Base-by-base conservation (phyloP, 2,113 vertebrate species). In the Capricornis sumatraensis region DNA sequence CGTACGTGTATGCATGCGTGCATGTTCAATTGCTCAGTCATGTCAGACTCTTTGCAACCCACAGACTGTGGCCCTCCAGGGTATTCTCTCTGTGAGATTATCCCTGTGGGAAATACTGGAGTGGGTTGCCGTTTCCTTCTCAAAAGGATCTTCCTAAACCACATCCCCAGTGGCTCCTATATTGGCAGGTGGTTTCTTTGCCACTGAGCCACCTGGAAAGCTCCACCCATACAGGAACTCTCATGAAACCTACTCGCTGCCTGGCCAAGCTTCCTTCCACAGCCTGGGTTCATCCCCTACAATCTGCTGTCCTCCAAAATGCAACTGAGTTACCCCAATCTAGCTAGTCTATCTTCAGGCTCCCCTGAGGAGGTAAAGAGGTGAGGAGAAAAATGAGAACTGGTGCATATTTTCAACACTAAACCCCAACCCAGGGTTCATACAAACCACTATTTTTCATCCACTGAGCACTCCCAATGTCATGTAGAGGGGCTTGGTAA, bases 1-100 rank as follows among this genome's bases (percentile, higher is more conserved):
- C 0, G 5, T 71, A 23, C 5, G 1, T 71, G n/a, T 71, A 10
- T 40, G n/a, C 67, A 40, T 23, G n/a, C 10, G 0, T 71, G n/a
- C 1, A 0, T 36, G 64, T 19, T 71, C 64, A 71, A n/a, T 36
- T 71, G 64, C 19, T 71, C 5, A 2, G 67, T 40, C 2, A 0
- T 40, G n/a, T 71, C 67, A 6, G 67, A 71, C 19, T 71, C n/a
- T 40, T 40, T 71, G 67, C 19, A 40, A 40, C 67, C 67, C 67
- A 23, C 5, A 36, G 67, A 40, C 67, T 71, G 10, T 40, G 36
- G 67, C 67, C 19, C 67, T 71, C n/a, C n/a, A 40, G 67, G 67
- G 19, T 71, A 23, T 40, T 71, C n/a, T 71, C 10, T 71, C n/a
- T 1, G 5, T 71, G n/a, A 71, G n/a, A 71, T 71, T 71, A 71